Base-by-base conservation (phyloP, 1,140 invertebrate species). In the Drosophila serrata region DNA sequence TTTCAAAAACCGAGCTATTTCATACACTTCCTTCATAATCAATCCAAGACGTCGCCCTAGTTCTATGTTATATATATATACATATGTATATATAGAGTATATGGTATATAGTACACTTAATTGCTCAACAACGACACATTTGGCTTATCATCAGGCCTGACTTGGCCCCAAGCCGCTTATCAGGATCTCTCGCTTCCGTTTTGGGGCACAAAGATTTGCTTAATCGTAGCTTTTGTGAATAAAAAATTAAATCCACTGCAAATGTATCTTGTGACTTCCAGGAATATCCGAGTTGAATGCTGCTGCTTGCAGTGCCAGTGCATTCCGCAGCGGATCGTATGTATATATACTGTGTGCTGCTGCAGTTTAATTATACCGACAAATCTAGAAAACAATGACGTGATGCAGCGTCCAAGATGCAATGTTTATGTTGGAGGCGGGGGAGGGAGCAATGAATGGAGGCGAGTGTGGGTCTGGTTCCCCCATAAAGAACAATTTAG, bases 321-420 rank as follows among this genome's bases (percentile, higher is more conserved):
- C 67, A 73, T 85, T 68, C 72, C 81, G 64, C 62, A 59, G 12
- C 43, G 59, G 22, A 53, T 73, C 24, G 39, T 27, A 17, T 43
- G 35, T 39, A n/a, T 15, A 56, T 64, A 46, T 12, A 24, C 22
- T 49, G 13, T 56, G 40, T 45, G 51, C 53, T 45, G 51, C 48
- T 85, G 79, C 82, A 87, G 82, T 88, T 87, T 84, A 87, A 87
- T 84, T 87, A 88, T 84, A 88, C 75, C 84, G 58, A 80, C 61
- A 67, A 59, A 61, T 59, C 84, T 78, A 82, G 63, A 58, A 58
- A 82, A 82, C 84, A 77, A 80, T 87, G 84, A 87, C 84, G 84
- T 87, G 84, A 87, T 87, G 60, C 85, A 58, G 48, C 57, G 42
- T 42, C 61, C 15, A 63, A 75, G 69, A 75, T 68, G 43, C 53